Conservation (phyloP, 2,113 vertebrate genomes). For the Pungitius pungitius region DNA sequence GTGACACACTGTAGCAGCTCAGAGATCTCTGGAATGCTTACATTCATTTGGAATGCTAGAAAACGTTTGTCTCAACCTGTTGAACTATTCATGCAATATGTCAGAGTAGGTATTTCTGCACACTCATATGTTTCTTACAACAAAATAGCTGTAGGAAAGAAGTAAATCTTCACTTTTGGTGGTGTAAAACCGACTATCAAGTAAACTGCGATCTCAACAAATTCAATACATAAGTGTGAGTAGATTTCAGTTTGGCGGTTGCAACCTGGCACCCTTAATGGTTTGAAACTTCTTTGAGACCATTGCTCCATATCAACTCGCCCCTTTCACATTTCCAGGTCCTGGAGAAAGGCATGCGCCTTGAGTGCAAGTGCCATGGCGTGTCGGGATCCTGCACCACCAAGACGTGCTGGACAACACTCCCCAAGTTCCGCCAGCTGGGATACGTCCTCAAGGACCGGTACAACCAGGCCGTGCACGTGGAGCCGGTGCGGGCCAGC, state of each 20-base stretch:
- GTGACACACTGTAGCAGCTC: conserved; percentile 57
- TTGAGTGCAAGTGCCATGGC: conserved; percentile 95
- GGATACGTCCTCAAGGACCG: conserved; percentile 94
- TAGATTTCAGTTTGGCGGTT: not conserved
- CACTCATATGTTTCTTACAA: conserved; percentile 20
- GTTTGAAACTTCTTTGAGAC: too few species aligned
- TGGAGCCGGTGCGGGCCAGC: conserved; percentile 91
- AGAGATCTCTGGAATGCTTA: conserved; percentile 62
- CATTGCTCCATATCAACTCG: not conserved
- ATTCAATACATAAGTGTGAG: not conserved
- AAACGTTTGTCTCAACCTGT: conserved; percentile 82
- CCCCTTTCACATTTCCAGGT: conserved; percentile 76
- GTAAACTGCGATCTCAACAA: not conserved
- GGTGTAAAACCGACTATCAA: not conserved
- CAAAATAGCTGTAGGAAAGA: conserved; percentile 24
- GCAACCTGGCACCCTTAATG: not conserved
- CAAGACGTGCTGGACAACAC: conserved; percentile 95
- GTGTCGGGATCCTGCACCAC: conserved; percentile 96
- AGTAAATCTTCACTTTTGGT: not conserved
- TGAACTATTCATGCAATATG: conserved; percentile 74
- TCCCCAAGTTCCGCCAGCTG: conserved; percentile 94
- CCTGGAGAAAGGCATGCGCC: conserved; percentile 92
- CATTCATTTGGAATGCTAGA: conserved; percentile 76
- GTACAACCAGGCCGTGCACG: conserved; percentile 92
- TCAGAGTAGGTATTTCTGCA: conserved; percentile 41